Evolutionary conservation across 2,113 vertebrate genomes (phyloP), one percentile per base, ranked within the genome.

Genomic region (Percina caprodes): DNA sequence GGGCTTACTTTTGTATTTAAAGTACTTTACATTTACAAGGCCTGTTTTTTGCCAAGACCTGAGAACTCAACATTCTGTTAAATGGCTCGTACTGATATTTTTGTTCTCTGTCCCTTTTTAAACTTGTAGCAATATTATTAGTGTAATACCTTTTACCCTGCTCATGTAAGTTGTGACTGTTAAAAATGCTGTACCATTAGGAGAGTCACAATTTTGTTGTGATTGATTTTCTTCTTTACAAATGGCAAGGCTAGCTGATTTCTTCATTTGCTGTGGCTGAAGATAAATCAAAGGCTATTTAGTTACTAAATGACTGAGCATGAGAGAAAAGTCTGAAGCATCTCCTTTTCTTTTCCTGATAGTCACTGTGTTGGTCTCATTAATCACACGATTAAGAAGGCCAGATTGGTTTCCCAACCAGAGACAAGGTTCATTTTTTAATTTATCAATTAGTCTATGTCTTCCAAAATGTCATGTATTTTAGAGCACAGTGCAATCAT

Each of bases 361-460:
- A 78, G 83, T 87, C 74, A 84, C 77, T 72, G 55, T 83, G 88
- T 91, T 90, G 70, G 58, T 91, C 82, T 86, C 77, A 85, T 92
- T 86, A 90, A 91, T 86, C 56, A 86, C 74, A 67, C 30, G 63
- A 92, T 92, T 93, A 92, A 91, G 87, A 91, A 89, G 84, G 82
- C 71, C 72, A 92, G 86, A 92, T 92, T 90, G 86, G 90, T 89
- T 94, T 92, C 84, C 86, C 82, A 86, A 77, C 74, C 39, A 79
- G 46, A 74, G 76, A 86, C 76, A 52, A 60, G 54, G 73, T 91
- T 82, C 62, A 89, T 88, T 87, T 90, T 91, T 89, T 75, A 90
- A 85, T 90, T 88, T 76, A 84, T 77, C 90, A 89, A 92, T 90
- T 86, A 89, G 73, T 83, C 82, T 49, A 59, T 73, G 87, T 87